Conservation (phyloP, 1,140 invertebrate species). For the Mamestra configurata region DNA sequence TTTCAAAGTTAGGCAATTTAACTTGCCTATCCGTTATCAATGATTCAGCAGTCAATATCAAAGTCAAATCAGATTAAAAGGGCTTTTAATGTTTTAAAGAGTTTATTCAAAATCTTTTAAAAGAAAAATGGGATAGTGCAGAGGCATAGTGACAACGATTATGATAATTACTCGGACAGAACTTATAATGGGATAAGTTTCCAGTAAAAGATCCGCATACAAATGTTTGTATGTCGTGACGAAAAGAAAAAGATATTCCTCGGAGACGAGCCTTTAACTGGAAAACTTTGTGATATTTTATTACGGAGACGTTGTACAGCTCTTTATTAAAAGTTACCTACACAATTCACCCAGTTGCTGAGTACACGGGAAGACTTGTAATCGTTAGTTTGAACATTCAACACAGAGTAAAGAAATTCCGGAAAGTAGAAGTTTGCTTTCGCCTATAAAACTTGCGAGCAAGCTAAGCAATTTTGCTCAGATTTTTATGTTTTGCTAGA, state of each 20-base stretch:
- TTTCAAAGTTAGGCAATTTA: conserved; percentile 12
- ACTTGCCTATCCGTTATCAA: neutral
- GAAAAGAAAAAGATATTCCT: conserved; percentile 35
- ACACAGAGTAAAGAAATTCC: neutral
- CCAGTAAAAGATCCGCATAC: conserved; percentile 52
- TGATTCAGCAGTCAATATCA: conserved; percentile 4
- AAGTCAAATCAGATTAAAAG: neutral
- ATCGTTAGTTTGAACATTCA: neutral
- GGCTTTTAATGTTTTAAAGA: neutral
- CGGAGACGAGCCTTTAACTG: conserved; percentile 7
- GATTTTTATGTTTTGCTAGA: neutral
- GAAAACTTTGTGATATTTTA: conserved; percentile 42
- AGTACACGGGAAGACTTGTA: neutral
- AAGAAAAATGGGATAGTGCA: neutral
- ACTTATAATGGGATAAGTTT: conserved; percentile 64
- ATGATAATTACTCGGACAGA: conserved; percentile 6
- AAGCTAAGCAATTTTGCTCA: neutral
- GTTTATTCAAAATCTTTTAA: neutral
- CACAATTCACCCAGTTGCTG: neutral
- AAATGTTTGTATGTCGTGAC: conserved; percentile 50
- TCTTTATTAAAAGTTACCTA: conserved; percentile 8
- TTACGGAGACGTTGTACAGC: conserved; percentile 4
- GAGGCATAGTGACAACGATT: neutral
- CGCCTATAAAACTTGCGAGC: neutral
- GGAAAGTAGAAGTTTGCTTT: neutral